A percentile compares a stretch with the other conserved stretches of the same genome.
Conservation (phyloP, 2,888 invertebrate species). For the Drosophila nr. fundita region DNA sequence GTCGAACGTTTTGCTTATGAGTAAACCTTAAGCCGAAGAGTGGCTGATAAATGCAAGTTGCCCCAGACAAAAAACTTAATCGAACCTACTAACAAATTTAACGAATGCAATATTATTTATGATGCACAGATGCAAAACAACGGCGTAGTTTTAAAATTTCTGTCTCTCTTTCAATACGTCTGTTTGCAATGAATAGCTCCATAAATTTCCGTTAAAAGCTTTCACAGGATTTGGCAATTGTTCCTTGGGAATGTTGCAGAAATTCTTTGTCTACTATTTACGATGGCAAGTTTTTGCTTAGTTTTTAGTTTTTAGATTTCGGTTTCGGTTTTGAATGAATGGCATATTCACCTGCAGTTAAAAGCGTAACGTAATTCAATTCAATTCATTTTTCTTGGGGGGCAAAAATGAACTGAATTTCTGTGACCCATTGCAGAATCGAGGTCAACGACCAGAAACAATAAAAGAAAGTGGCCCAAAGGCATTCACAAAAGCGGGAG, state of each 20-base stretch:
- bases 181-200: not conserved
- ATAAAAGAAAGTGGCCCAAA: conserved; percentile 53
- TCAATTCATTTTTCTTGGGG: conserved; percentile 42
- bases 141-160: not conserved
- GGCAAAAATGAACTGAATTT: conserved; percentile 10
- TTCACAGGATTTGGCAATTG: conserved; percentile 12
- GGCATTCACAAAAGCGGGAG: conserved; percentile 10
- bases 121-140: not conserved
- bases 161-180: not conserved
- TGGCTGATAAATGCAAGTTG: not conserved
- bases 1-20: not conserved
- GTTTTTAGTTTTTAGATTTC: conserved; percentile 15
- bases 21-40: not conserved
- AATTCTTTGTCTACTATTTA: conserved; percentile 34
- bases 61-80: not conserved
- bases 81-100: not conserved
- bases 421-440: conserved; percentile 50
- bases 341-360: conserved; percentile 52
- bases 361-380: conserved; percentile 65
- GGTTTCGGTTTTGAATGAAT: conserved; percentile 13
- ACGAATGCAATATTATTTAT: not conserved
- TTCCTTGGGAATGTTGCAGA: not conserved
- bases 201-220: conserved; percentile 7
- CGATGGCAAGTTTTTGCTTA: conserved; percentile 33
- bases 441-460: conserved; percentile 66